A percentile compares a stretch with the other conserved stretches of the same genome.
These are phyloP conservation scores for Chironomus tepperi DNA, from an alignment of 1,140 invertebrate species.

Conservation along the genomic window DNA sequence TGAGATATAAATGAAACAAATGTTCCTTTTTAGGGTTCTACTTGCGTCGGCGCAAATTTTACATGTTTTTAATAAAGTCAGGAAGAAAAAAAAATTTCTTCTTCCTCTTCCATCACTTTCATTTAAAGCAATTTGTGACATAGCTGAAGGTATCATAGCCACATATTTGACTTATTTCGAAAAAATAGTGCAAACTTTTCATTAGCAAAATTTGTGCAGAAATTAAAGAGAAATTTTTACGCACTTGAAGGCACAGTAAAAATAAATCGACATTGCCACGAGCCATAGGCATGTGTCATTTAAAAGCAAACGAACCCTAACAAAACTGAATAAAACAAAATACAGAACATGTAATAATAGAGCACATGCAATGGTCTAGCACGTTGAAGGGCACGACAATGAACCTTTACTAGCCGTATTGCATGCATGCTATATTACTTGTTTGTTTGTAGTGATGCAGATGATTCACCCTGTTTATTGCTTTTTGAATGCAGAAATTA, in stretches of 20 bases:
- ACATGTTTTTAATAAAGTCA: background rate
- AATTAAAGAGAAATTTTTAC: no score
- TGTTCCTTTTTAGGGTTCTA: background rate
- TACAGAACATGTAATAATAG: background rate
- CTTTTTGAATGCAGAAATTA: no score
- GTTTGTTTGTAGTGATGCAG: background rate
- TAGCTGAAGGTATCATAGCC: no score
- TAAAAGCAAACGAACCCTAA: background rate
- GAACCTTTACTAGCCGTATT: background rate
- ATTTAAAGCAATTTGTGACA: no score
- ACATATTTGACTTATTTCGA: no score
- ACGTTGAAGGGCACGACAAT: conserved; percentile 18
- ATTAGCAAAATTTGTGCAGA: no score
- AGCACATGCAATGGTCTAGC: background rate
- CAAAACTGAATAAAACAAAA: background rate
- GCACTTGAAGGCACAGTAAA: background rate
- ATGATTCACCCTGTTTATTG: conserved; percentile 11
- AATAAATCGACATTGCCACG: background rate
- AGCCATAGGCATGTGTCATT: background rate
- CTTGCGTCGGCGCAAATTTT: background rate
- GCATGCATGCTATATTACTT: background rate
- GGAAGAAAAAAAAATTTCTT: no score
- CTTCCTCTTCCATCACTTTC: no score
- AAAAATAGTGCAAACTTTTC: no score
- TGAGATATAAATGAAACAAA: no score